A percentile compares a stretch with the other conserved stretches of the same genome.
These are phyloP conservation scores for Hemicrepidius hirtus DNA, from an alignment of 2,888 invertebrate species.

Conservation along the genomic window DNA sequence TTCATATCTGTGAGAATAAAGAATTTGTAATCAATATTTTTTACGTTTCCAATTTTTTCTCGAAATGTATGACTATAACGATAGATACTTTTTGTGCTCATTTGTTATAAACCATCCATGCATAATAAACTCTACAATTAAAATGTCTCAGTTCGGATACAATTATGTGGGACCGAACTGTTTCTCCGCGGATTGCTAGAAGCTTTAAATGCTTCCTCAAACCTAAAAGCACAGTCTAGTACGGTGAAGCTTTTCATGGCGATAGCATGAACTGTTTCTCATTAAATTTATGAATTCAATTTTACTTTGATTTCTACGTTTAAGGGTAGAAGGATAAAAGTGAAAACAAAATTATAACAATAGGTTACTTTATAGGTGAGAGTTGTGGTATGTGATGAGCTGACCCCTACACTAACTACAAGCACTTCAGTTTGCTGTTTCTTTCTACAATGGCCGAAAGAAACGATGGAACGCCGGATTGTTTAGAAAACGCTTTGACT, in stretches of 20 bases:
- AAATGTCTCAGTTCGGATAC: conserved; percentile 65
- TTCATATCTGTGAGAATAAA: not conserved
- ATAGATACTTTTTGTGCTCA: no score
- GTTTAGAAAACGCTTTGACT: conserved; percentile 69
- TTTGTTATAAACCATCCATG: conserved; percentile 10
- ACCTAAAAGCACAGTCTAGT: conserved; percentile 8
- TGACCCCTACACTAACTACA: conserved; percentile 59
- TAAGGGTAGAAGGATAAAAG: conserved; percentile 1
- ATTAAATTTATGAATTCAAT: not conserved
- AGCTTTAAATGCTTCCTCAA: conserved; percentile 56
- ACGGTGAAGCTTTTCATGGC: not conserved
- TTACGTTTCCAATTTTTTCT: no score
- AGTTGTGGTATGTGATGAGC: conserved; percentile 63
- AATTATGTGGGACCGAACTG: conserved; percentile 67
- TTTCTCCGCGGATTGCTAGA: conserved; percentile 52
- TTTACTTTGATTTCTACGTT: not conserved
- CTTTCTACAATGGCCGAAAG: conserved; percentile 66
- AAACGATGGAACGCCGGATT: conserved; percentile 69
- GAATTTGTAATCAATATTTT: not conserved
- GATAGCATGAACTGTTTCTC: not conserved
- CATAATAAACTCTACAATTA: conserved; percentile 37
- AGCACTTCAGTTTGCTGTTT: conserved; percentile 33
- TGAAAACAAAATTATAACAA: not conserved
- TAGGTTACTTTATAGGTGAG: conserved; percentile 26
- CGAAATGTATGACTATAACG: no score